Percentiles rank a stretch among this genome's conserved stretches.
Conservation (phyloP, 2,797 vertebrate species). For the Eulemur albifrons region DNA sequence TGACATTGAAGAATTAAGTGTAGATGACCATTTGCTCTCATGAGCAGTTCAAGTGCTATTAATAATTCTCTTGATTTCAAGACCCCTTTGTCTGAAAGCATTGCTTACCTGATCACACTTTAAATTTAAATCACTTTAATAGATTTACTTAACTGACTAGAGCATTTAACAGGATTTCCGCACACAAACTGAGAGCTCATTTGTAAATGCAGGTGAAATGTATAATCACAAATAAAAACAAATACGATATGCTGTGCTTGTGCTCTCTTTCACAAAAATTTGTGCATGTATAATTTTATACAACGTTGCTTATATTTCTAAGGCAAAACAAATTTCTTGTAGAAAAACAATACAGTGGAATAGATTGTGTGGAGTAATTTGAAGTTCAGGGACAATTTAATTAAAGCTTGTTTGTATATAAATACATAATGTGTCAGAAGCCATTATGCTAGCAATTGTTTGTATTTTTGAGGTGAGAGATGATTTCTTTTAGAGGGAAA, state of each 20-base stretch:
- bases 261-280: not conserved
- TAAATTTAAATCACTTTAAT: conserved; percentile 2
- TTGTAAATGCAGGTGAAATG: not conserved
- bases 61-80: not conserved
- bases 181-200: not conserved
- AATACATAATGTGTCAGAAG: not conserved
- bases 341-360: not conserved
- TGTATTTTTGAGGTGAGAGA: not conserved
- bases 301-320: not conserved
- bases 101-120: not conserved
- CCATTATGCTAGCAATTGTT: not conserved
- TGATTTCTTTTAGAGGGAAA: not conserved
- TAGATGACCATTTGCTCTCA: not conserved
- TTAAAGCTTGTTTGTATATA: not conserved
- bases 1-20: not conserved
- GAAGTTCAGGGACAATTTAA: not conserved
- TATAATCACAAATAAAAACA: not conserved
- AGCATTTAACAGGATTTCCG: not conserved
- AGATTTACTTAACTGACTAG: not conserved
- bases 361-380: not conserved
- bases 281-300: not conserved
- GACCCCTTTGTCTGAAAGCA: not conserved
- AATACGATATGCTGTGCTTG: not conserved
- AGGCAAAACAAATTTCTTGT: not conserved
- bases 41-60: not conserved